These are phyloP conservation scores for Enteromius radiatus DNA, from an alignment of 2,797 vertebrate genomes.

Conservation along the genomic window DNA sequence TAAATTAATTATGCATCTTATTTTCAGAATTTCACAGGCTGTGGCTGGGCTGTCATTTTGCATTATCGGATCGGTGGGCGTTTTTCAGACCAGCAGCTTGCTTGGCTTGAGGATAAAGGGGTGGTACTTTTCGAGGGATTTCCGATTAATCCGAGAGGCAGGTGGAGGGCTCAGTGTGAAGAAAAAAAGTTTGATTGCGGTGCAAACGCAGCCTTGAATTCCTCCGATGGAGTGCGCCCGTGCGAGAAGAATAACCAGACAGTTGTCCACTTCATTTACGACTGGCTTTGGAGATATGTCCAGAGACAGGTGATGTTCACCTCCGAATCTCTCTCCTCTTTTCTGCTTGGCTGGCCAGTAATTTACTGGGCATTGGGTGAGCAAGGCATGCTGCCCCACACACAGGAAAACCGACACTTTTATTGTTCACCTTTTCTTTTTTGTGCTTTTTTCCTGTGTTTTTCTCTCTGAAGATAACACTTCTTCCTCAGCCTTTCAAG, in stretches of 20 bases:
- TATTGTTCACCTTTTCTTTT: slow-evolving; percentile 66
- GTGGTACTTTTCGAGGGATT: slow-evolving; percentile 46
- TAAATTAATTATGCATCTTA: neutral
- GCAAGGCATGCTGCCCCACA: slow-evolving; percentile 73
- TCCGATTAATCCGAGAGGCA: slow-evolving; percentile 68
- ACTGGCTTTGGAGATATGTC: slow-evolving; percentile 63
- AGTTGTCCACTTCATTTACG: slow-evolving; percentile 66
- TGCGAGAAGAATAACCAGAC: slow-evolving; percentile 59
- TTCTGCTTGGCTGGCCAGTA: slow-evolving; percentile 80
- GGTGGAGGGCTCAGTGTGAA: slow-evolving; percentile 47
- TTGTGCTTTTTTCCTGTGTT: slow-evolving; percentile 32
- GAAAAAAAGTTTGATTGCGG: slow-evolving; percentile 49
- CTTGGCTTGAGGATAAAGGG: slow-evolving; percentile 58
- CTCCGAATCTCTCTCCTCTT: slow-evolving; percentile 76
- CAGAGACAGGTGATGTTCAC: slow-evolving; percentile 70
- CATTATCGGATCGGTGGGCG: slow-evolving; percentile 16
- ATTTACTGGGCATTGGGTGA: slow-evolving; percentile 78
- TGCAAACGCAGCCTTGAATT: slow-evolving; percentile 17
- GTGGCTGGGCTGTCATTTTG: neutral
- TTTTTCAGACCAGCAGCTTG: slow-evolving; percentile 5
- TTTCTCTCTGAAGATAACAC: slow-evolving; percentile 57
- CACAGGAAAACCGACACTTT: slow-evolving; percentile 75
- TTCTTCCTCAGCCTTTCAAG: slow-evolving; percentile 1
- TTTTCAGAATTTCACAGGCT: neutral
- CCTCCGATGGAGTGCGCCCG: slow-evolving; percentile 35